Percentiles rank a stretch among this genome's conserved stretches.
phyloP scores from a whole-genome alignment of 1,140 invertebrate genomes.

The Acromyrmex echinatior region DNA sequence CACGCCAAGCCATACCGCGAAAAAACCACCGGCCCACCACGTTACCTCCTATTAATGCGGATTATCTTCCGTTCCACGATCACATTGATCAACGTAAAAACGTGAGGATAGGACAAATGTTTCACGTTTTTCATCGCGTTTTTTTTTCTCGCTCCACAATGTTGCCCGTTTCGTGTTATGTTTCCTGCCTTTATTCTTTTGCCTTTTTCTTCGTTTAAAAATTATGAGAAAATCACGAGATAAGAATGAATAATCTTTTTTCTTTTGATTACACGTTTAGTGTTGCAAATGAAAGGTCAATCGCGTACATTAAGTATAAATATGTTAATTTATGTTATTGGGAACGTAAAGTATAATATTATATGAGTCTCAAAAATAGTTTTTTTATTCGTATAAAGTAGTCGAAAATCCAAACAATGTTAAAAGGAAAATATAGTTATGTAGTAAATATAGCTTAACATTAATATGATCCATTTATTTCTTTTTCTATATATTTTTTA shows the following conservation, averaged over 20 bases:
- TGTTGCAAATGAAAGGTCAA: neutral
- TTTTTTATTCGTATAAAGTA: neutral
- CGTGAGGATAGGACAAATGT: constrained; percentile 47
- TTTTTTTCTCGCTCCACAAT: constrained; percentile 1
- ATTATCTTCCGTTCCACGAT: constrained; percentile 60
- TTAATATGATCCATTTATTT: neutral
- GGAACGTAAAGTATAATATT: neutral
- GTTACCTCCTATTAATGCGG: constrained; percentile 50
- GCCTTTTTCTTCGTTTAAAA: constrained; percentile 6
- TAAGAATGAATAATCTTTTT: constrained; percentile 8
- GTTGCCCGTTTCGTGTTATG: constrained; percentile 2
- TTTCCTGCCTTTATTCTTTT: neutral
- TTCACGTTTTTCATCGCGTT: constrained; percentile 38
- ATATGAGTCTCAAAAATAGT: neutral
- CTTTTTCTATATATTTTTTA: neutral
- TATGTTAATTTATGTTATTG: neutral
- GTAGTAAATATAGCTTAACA: neutral
- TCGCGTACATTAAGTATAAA: neutral
- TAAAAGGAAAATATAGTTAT: neutral
- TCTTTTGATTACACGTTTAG: neutral
- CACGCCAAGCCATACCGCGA: neutral
- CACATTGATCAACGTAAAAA: constrained; percentile 59
- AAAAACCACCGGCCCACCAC: neutral
- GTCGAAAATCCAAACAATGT: constrained; percentile 4
- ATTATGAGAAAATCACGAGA: constrained; percentile 28